A percentile compares a stretch with the other conserved stretches of the same genome.
Conservation (phyloP, 2,888 invertebrate species). For the Drosophila testacea region DNA sequence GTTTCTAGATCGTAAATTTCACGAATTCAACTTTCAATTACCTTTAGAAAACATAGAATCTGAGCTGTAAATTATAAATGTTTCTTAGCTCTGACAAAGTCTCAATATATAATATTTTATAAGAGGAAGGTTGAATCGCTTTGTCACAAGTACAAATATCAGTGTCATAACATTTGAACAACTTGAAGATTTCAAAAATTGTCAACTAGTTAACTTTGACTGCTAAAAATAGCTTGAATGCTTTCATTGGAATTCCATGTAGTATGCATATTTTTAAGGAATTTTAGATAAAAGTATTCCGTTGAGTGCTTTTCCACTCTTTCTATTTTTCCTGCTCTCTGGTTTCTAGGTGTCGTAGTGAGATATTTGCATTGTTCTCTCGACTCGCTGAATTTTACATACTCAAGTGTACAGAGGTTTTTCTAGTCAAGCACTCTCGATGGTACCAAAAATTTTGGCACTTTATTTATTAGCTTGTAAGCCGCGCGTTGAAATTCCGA, state of each 20-base stretch:
- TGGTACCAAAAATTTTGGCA: conserved; percentile 51
- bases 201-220: conserved; percentile 16
- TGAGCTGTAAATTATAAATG: too few species aligned
- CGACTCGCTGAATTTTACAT: conserved; percentile 41
- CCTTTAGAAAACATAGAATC: not conserved
- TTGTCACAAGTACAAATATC: too few species aligned
- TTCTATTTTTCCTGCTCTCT: not conserved
- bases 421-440: conserved; percentile 69
- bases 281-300: conserved; percentile 18
- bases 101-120: not conserved
- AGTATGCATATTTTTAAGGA: not conserved
- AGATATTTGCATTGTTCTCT: conserved; percentile 45
- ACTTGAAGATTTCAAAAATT: conserved; percentile 4
- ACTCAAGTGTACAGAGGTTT: conserved; percentile 63
- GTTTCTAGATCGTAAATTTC: not conserved
- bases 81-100: not conserved
- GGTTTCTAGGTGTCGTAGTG: conserved; percentile 33
- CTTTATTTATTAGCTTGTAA: conserved; percentile 79
- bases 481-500: conserved; percentile 68
- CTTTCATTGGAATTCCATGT: conserved; percentile 8
- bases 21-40: not conserved
- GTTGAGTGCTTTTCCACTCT: not conserved
- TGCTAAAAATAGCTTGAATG: conserved; percentile 12
- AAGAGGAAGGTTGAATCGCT: too few species aligned
- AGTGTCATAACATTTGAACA: too few species aligned